phyloP scores from a whole-genome alignment of 2,797 vertebrate species.

The Chloroceryle inda region DNA sequence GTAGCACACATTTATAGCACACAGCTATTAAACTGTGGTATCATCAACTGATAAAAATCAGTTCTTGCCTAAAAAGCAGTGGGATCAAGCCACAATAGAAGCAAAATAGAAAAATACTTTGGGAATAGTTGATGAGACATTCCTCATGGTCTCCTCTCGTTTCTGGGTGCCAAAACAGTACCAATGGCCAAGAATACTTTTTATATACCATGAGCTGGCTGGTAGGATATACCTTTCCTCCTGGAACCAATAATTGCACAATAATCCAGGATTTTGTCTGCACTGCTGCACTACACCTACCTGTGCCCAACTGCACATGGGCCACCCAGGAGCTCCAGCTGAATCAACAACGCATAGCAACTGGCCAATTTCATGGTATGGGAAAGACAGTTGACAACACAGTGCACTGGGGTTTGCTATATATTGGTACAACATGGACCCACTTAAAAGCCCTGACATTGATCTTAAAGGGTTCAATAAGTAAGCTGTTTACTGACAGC shows the following conservation, averaged over 20 bases:
- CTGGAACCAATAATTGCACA: conserved; percentile 13
- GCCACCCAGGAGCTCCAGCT: conserved; percentile 65
- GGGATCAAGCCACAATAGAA: neutral
- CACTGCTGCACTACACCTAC: conserved; percentile 39
- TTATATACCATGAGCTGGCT: neutral
- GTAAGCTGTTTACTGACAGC: neutral
- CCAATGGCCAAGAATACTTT: neutral
- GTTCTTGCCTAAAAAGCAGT: neutral
- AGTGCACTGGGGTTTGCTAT: neutral
- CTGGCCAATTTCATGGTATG: neutral
- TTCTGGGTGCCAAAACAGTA: neutral
- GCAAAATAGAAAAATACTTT: neutral
- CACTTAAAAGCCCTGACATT: neutral
- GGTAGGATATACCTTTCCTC: conserved; percentile 12
- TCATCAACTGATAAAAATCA: neutral
- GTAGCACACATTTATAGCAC: neutral
- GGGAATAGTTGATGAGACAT: neutral
- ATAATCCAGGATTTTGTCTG: conserved; percentile 33
- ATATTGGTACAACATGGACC: neutral
- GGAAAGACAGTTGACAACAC: conserved; percentile 1
- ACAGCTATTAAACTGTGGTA: neutral
- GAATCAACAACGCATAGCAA: conserved; percentile 22
- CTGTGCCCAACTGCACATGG: conserved; percentile 46
- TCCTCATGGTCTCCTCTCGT: neutral
- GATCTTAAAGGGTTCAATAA: neutral